Base-by-base conservation (phyloP, 2,113 vertebrate genomes). In the Pelecanoides urinatrix region DNA sequence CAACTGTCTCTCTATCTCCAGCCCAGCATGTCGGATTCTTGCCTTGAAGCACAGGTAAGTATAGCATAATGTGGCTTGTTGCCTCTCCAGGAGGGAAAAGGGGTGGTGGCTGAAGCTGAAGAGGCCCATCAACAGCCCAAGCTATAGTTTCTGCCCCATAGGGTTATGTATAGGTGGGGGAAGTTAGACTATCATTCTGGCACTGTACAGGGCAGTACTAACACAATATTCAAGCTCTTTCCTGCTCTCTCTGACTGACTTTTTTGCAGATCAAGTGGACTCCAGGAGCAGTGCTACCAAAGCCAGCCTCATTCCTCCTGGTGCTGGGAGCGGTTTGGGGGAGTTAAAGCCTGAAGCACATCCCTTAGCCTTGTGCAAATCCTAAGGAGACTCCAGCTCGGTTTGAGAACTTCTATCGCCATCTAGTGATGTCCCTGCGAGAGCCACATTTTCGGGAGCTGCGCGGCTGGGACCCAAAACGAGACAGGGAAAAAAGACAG, bases 1-100 rank as follows among this genome's bases (percentile, higher is more conserved):
- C 25, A 44, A 18, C 50, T 5, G 7, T n/a, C 26, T 30, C 9
- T n/a, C 5, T 11, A 52, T 42, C 52, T 52, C 34, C 59, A 76
- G 14, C 30, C 11, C 58, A 65, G 36, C 5, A 5, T 4, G 20
- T 20, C 10, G 9, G 45, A 26, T 58, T 38, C 73, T 34, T 19
- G n/a, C 61, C 40, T 56, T 26, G 63, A 49, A 80, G 13, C 20
- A 59, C 10, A 68, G 11, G 15, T 38, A 36, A 25, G 10, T 3
- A 0, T 1, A 53, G n/a, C 4, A 2, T 4, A 18, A 4, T 13
- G 47, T 6, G 22, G 6, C 3, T 16, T 18, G 1, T 4, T 13
- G 56, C 45, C 45, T 61, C 16, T 18, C 16, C 29, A 3, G 7
- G 49, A 38, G 29, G 44, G 32, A 26, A 40, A 58, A 11, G 1